These are phyloP conservation scores for Neodiprion virginianus DNA, from an alignment of 1,140 invertebrate genomes.

Conservation along the genomic window DNA sequence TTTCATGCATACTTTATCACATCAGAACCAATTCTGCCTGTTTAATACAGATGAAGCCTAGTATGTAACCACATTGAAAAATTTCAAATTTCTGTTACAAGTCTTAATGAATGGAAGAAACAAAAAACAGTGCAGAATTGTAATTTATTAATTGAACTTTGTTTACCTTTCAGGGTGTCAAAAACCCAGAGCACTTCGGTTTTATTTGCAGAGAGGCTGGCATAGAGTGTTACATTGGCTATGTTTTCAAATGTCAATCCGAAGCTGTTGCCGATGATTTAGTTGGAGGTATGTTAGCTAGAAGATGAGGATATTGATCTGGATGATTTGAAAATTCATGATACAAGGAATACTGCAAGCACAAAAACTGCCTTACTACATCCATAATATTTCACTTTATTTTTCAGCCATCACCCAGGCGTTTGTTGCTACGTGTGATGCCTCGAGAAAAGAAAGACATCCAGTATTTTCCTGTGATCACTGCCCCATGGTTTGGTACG, in stretches of 20 bases:
- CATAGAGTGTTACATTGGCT: slow-evolving; percentile 77
- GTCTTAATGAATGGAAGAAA: too few relatives aligned
- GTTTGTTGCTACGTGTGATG: slow-evolving; percentile 72
- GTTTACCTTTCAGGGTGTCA: slow-evolving; percentile 68
- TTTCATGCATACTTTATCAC: too few relatives aligned
- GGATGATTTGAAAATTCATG: neutral
- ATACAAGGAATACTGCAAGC: too few relatives aligned
- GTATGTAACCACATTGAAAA: neutral
- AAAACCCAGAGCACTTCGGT: slow-evolving; percentile 87
- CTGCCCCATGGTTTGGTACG: slow-evolving; percentile 96
- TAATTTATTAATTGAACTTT: slow-evolving; percentile 13
- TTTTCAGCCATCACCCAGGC: slow-evolving; percentile 84
- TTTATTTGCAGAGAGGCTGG: slow-evolving; percentile 85
- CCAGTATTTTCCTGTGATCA: slow-evolving; percentile 76
- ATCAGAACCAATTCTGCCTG: neutral
- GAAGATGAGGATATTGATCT: slow-evolving; percentile 17
- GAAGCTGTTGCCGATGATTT: slow-evolving; percentile 81
- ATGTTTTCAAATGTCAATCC: slow-evolving; percentile 91
- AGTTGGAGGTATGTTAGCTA: slow-evolving; percentile 68
- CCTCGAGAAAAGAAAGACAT: slow-evolving; percentile 61
- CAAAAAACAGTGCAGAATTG: neutral
- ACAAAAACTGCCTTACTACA: too few relatives aligned
- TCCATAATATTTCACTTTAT: slow-evolving; percentile 19
- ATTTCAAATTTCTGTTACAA: too few relatives aligned
- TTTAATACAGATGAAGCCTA: neutral